Evolutionary conservation across 2,888 invertebrate genomes (phyloP).

Genomic region (Lutraria lutraria): DNA sequence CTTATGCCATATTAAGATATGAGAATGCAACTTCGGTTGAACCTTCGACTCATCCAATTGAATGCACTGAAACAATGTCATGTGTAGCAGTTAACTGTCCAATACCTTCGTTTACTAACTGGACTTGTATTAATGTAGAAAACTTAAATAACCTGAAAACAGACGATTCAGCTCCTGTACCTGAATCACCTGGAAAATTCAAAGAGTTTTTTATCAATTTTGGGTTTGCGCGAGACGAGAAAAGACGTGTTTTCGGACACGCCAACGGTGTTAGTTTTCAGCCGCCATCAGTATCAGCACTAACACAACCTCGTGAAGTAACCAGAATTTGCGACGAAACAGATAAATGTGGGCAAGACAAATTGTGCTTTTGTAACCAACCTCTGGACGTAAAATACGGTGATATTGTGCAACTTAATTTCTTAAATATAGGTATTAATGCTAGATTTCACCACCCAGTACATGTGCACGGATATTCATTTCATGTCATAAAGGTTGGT

Average conservation of each 20-base stretch:
- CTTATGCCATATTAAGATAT: slow-evolving; percentile 68
- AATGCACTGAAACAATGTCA: slow-evolving; percentile 40
- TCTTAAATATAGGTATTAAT: slow-evolving; percentile 17
- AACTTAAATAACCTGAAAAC: not conserved
- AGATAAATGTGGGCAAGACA: slow-evolving; percentile 40
- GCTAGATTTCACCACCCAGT: slow-evolving; percentile 41
- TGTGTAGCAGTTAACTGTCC: slow-evolving; percentile 66
- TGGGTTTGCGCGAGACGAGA: slow-evolving; percentile 6
- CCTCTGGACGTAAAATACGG: slow-evolving; percentile 43
- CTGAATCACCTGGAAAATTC: slow-evolving; percentile 6
- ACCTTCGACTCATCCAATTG: slow-evolving; percentile 35
- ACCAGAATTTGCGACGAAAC: slow-evolving; percentile 32
- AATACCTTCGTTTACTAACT: slow-evolving; percentile 14
- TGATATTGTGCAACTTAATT: slow-evolving; percentile 48
- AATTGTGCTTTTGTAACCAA: slow-evolving; percentile 33
- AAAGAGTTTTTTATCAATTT: slow-evolving; percentile 50
- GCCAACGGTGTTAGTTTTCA: slow-evolving; percentile 40
- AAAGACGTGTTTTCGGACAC: not conserved
- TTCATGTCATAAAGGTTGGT: slow-evolving; percentile 47
- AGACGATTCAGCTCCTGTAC: slow-evolving; percentile 31
- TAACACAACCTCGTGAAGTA: no score
- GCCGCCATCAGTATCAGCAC: slow-evolving; percentile 42
- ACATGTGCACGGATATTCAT: slow-evolving; percentile 53
- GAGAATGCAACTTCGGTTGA: slow-evolving; percentile 32
- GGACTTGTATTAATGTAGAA: slow-evolving; percentile 24